These are phyloP conservation scores for Vandiemenella viatica DNA, from an alignment of 2,888 invertebrate species.

Conservation along the genomic window DNA sequence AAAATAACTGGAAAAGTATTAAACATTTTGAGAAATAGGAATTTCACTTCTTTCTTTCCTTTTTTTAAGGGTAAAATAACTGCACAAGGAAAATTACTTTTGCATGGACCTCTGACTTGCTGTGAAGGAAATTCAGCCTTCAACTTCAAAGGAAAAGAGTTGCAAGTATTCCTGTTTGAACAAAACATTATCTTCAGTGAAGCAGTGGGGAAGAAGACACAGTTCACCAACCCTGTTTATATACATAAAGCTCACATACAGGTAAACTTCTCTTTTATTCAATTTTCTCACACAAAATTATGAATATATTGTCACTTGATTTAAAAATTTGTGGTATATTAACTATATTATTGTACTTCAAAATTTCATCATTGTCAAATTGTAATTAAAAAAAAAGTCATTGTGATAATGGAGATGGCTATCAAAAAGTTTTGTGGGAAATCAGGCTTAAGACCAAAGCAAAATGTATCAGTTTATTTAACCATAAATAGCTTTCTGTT, in stretches of 20 bases:
- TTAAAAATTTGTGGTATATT: conserved; percentile 1
- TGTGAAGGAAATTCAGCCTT: conserved; percentile 38
- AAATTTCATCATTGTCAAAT: too few species aligned
- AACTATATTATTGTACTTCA: neutral
- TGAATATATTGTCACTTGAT: neutral
- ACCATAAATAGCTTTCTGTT: too few species aligned
- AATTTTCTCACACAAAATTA: neutral
- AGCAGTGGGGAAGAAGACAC: conserved; percentile 78
- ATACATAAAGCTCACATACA: conserved; percentile 91
- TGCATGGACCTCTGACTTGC: conserved; percentile 67
- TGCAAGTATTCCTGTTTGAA: conserved; percentile 94
- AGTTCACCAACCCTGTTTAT: conserved; percentile 86
- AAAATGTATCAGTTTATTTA: too few species aligned
- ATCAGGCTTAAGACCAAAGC: too few species aligned
- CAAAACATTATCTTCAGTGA: conserved; percentile 96
- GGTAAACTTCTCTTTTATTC: too few species aligned
- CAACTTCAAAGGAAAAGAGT: conserved; percentile 54
- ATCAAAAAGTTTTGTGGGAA: too few species aligned
- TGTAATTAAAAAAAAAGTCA: too few species aligned
- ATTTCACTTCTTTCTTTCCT: neutral
- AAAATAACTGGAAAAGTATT: too few species aligned
- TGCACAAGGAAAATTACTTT: conserved; percentile 84
- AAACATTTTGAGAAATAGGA: too few species aligned
- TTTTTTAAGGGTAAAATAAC: conserved; percentile 79
- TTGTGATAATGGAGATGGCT: too few species aligned